Conservation (phyloP, 2,113 vertebrate genomes). For the Corynorhinus townsendii region DNA sequence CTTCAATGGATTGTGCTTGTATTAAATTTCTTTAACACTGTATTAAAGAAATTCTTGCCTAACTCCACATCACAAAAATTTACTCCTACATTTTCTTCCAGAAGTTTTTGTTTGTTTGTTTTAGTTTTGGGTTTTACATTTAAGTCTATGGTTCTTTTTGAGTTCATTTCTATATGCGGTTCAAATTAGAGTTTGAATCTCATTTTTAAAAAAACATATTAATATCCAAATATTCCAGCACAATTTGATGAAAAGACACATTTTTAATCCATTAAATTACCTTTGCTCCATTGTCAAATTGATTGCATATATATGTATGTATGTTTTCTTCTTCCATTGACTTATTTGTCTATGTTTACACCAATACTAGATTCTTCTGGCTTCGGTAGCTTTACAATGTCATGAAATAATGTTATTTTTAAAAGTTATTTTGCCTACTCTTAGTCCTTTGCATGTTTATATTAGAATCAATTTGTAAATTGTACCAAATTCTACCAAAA, state of each 20-base stretch:
- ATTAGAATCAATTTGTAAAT: background rate
- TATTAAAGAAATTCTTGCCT: background rate
- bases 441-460: background rate
- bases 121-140: too few relatives aligned
- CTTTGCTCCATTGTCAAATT: background rate
- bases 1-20: background rate
- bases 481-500: background rate
- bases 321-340: background rate
- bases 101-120: too few relatives aligned
- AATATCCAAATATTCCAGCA: background rate
- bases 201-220: background rate
- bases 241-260: background rate
- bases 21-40: background rate
- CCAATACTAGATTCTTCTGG: background rate
- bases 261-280: background rate
- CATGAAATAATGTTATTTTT: background rate
- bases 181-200: background rate
- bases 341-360: too few relatives aligned
- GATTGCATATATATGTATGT: rapidly evolving
- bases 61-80: background rate
- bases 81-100: background rate
- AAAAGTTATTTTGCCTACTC: background rate
- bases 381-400: background rate
- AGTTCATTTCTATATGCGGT: background rate
- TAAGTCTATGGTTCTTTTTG: too few relatives aligned